A percentile compares a stretch with the other conserved stretches of the same genome.
Conservation (phyloP, 2,113 vertebrate species). For the Serinus canaria region DNA sequence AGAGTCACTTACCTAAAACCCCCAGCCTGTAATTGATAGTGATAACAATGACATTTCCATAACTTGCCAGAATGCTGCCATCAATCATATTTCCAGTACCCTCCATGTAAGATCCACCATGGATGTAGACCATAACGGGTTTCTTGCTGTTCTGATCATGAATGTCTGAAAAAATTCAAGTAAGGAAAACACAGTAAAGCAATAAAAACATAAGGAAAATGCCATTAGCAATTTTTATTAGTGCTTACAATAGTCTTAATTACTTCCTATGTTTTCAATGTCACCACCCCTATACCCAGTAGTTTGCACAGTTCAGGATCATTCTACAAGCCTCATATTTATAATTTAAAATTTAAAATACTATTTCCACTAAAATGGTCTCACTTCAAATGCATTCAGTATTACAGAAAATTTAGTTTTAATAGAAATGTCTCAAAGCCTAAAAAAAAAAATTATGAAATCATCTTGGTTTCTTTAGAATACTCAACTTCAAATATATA, state of each 20-base stretch:
- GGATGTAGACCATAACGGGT: constrained; percentile 95
- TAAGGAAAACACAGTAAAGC: constrained; percentile 59
- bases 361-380: background rate
- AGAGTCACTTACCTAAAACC: constrained; percentile 82
- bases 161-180: constrained; percentile 79
- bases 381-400: background rate
- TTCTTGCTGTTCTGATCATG: constrained; percentile 89
- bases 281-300: background rate
- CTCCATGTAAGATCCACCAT: constrained; percentile 94
- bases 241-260: background rate
- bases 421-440: background rate
- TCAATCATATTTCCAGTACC: constrained; percentile 96
- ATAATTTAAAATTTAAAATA: background rate
- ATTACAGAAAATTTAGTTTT: background rate
- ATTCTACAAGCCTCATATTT: background rate
- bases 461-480: background rate
- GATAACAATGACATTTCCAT: constrained; percentile 93
- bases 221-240: background rate
- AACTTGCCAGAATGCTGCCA: constrained; percentile 91
- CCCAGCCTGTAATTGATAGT: constrained; percentile 95
- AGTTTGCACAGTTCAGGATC: background rate
- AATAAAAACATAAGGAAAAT: constrained; percentile 30
- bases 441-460: background rate
- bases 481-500: background rate
- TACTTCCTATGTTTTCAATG: background rate